These are phyloP conservation scores for Tiphia femorata DNA, from an alignment of 2,888 invertebrate genomes.

Conservation along the genomic window DNA sequence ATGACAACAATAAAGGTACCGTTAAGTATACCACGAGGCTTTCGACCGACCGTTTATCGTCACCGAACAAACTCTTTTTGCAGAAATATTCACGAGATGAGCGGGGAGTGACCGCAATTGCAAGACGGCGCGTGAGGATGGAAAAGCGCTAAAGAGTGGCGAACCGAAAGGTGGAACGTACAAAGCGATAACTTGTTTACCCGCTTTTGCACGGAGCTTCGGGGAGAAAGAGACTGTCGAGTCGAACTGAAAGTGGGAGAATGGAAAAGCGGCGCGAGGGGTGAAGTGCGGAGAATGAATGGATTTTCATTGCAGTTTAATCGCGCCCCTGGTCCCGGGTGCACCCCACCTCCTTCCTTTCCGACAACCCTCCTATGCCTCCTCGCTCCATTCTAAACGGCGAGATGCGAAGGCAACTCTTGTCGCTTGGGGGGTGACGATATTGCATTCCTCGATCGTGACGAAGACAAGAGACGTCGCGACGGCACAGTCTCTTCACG, in stretches of 20 bases:
- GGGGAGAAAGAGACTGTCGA: too few relatives aligned
- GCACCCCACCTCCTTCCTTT: conserved; percentile 12
- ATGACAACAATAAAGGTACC: conserved; percentile 60
- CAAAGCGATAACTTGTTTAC: conserved; percentile 50
- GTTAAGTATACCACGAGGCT: conserved; percentile 44
- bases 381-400: conserved; percentile 49
- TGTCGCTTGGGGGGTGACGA: conserved; percentile 69
- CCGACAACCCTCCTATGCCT: conserved; percentile 1
- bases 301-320: conserved; percentile 68
- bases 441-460: conserved; percentile 69
- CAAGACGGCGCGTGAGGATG: conserved; percentile 8
- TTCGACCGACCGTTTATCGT: background rate
- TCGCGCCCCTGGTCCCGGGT: conserved; percentile 49
- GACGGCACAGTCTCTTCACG: too few relatives aligned
- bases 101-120: background rate
- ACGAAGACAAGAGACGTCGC: conserved; percentile 63
- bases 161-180: conserved; percentile 4
- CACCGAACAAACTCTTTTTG: background rate
- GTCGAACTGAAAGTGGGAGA: too few relatives aligned
- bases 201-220: too few relatives aligned
- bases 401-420: conserved; percentile 65
- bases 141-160: conserved; percentile 12
- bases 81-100: background rate
- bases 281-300: conserved; percentile 48
- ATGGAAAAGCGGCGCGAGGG: conserved; percentile 24